Evolutionary conservation across 1,140 invertebrate genomes (phyloP).

Genomic region (Mycetomoellerius zeteki): DNA sequence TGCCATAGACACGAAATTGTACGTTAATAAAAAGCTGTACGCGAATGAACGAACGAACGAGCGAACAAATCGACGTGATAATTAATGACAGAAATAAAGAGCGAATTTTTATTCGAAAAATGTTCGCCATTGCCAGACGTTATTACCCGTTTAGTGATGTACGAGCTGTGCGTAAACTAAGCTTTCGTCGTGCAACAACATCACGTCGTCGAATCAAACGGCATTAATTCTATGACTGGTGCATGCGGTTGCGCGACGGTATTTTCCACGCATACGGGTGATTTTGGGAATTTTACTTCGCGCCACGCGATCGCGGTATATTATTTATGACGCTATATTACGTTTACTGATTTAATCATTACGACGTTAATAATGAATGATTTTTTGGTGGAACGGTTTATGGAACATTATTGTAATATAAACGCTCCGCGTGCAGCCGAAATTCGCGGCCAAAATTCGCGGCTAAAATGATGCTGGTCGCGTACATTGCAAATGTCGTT

Average conservation of each 20-base stretch:
- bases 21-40: slow-evolving; percentile 44
- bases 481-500: slow-evolving; percentile 62
- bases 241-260: neutral
- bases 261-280: slow-evolving; percentile 7
- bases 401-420: slow-evolving; percentile 39
- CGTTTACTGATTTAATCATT: slow-evolving; percentile 34
- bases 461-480: slow-evolving; percentile 34
- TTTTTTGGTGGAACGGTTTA: slow-evolving; percentile 60
- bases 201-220: slow-evolving; percentile 14
- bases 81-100: slow-evolving; percentile 60
- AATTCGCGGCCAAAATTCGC: slow-evolving; percentile 13
- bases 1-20: slow-evolving; percentile 47
- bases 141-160: slow-evolving; percentile 37
- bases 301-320: neutral
- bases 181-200: neutral
- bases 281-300: slow-evolving; percentile 41
- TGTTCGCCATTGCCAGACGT: slow-evolving; percentile 16
- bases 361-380: slow-evolving; percentile 56
- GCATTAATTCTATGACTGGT: slow-evolving; percentile 30
- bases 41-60: neutral
- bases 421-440: slow-evolving; percentile 12
- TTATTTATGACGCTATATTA: slow-evolving; percentile 42
- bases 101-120: slow-evolving; percentile 51
- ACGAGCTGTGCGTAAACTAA: slow-evolving; percentile 17
- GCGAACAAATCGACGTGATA: slow-evolving; percentile 39